These are phyloP conservation scores for Mesopsocus fuscifrons DNA, from an alignment of 2,888 invertebrate genomes.

Conservation along the genomic window DNA sequence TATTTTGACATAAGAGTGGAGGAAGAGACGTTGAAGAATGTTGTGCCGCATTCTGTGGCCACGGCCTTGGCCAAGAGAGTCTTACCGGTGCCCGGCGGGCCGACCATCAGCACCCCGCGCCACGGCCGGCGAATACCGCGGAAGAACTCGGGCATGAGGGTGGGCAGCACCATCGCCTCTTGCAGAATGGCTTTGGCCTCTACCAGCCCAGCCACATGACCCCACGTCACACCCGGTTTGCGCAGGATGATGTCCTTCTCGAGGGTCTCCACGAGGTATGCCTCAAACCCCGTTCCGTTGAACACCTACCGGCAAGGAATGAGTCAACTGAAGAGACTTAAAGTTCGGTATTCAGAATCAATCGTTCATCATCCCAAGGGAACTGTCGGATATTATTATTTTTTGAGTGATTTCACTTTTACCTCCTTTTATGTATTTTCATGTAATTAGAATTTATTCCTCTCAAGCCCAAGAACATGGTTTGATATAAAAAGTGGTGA, in stretches of 20 bases:
- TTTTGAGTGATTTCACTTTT: too few relatives aligned
- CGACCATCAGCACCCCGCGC: constrained; percentile 51
- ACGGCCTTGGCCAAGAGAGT: constrained; percentile 71
- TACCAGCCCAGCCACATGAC: constrained; percentile 49
- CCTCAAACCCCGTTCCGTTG: constrained; percentile 49
- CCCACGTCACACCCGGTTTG: constrained; percentile 69
- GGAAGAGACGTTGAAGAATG: constrained; percentile 75
- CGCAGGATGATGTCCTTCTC: constrained; percentile 70
- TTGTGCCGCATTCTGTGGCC: constrained; percentile 74
- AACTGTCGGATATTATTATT: too few relatives aligned
- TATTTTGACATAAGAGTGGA: constrained; percentile 76
- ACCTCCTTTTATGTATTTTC: too few relatives aligned
- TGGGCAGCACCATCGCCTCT: constrained; percentile 72
- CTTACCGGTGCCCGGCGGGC: constrained; percentile 58
- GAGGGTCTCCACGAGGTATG: constrained; percentile 58
- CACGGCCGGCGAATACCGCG: constrained; percentile 70
- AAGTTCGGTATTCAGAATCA: too few relatives aligned
- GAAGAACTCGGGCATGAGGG: constrained; percentile 77
- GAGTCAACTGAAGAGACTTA: too few relatives aligned
- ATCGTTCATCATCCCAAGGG: too few relatives aligned
- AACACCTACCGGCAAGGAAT: too few relatives aligned
- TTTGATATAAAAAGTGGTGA: too few relatives aligned
- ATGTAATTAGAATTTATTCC: too few relatives aligned
- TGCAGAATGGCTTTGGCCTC: constrained; percentile 60
- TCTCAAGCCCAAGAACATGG: too few relatives aligned